Conservation (phyloP, 2,888 invertebrate genomes). For the Drosophila flavopinicola region DNA sequence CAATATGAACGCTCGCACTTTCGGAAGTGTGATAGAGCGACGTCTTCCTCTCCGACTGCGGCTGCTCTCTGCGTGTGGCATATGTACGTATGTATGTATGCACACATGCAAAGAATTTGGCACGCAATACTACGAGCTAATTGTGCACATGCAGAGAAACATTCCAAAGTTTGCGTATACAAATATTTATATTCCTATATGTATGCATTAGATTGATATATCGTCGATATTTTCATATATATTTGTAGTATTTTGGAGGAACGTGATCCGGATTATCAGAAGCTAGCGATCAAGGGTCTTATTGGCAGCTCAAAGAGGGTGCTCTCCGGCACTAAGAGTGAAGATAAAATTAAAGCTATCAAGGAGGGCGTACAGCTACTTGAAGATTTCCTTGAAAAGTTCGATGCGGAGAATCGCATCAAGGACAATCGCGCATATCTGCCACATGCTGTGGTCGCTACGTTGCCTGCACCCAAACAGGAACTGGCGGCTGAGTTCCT, state of each 20-base stretch:
- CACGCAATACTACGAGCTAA: conserved; percentile 2
- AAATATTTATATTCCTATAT: conserved; percentile 24
- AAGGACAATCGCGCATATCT: conserved; percentile 90
- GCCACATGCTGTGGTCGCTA: conserved; percentile 86
- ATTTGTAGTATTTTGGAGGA: conserved; percentile 87
- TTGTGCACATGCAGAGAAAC: conserved; percentile 8
- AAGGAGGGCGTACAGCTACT: conserved; percentile 89
- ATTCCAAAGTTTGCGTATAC: conserved; percentile 32
- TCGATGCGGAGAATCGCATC: conserved; percentile 88
- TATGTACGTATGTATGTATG: conserved; percentile 1
- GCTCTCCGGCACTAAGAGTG: conserved; percentile 90
- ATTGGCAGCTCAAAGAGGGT: conserved; percentile 90
- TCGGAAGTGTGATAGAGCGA: conserved; percentile 50
- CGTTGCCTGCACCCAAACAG: conserved; percentile 86
- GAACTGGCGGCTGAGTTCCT: conserved; percentile 86
- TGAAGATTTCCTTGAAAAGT: conserved; percentile 90
- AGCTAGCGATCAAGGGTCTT: conserved; percentile 89
- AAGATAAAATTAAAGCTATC: conserved; percentile 90
- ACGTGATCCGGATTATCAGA: conserved; percentile 91
- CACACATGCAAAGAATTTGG: conserved; percentile 25
- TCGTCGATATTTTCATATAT: too few species aligned
- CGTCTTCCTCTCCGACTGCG: conserved; percentile 29
- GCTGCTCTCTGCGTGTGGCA: conserved; percentile 14
- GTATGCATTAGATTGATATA: conserved; percentile 9
- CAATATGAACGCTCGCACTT: conserved; percentile 28